A percentile compares a stretch with the other conserved stretches of the same genome.
Conservation (phyloP, 2,113 vertebrate genomes). For the Petroica traversi region DNA sequence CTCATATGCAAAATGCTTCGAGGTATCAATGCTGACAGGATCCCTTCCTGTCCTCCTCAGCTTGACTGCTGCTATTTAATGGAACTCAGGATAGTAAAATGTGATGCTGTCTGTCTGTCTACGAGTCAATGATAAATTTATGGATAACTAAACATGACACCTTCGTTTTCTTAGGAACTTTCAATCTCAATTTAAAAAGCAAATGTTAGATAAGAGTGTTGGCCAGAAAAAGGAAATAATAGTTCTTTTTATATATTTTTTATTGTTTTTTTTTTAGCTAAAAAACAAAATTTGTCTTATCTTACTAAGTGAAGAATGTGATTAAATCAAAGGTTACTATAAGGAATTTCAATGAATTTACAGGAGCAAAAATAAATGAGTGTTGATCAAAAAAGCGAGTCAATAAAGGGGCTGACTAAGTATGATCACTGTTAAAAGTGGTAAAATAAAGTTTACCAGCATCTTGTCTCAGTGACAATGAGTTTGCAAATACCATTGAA, state of each 20-base stretch:
- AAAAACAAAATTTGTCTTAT: not conserved
- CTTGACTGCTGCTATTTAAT: not conserved
- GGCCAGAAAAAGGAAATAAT: not conserved
- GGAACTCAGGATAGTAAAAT: not conserved
- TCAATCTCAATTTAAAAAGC: not conserved
- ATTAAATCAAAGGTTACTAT: not conserved
- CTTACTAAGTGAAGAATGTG: not conserved
- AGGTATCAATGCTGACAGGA: not conserved
- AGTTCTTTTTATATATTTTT: not conserved
- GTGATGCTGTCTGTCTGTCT: not conserved
- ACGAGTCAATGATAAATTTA: not conserved
- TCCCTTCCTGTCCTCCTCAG: not conserved
- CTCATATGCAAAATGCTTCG: not conserved
- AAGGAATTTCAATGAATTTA: not conserved
- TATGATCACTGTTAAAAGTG: not conserved
- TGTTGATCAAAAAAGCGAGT: not conserved
- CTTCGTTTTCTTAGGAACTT: not conserved
- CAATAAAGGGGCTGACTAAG: not conserved
- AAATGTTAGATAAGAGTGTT: not conserved
- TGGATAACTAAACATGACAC: not conserved
- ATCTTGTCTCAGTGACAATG: not conserved
- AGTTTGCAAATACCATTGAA: not conserved
- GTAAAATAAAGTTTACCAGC: not conserved
- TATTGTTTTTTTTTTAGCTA: rapidly evolving
- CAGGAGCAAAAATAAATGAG: not conserved